A percentile compares a stretch with the other conserved stretches of the same genome.
Conservation (phyloP, 2,113 vertebrate species). For the Plecotus auritus region DNA sequence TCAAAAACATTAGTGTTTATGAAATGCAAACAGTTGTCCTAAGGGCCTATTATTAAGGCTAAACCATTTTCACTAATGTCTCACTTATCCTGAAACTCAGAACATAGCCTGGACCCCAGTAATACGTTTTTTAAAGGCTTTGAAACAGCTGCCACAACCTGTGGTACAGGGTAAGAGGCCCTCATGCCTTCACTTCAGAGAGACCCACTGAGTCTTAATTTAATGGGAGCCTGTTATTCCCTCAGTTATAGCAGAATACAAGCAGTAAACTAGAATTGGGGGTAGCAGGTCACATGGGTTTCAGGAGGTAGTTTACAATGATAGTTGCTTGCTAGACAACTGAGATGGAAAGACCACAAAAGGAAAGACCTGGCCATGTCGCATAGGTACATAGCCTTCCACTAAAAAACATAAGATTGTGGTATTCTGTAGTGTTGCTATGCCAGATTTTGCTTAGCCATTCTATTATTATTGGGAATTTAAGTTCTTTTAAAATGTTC, state of each 20-base stretch:
- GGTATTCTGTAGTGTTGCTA: neutral
- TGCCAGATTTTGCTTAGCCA: slow-evolving; percentile 7
- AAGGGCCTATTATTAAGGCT: slow-evolving; percentile 26
- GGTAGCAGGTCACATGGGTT: neutral
- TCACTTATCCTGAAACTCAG: neutral
- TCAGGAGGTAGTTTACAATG: slow-evolving; percentile 5
- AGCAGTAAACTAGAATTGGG: neutral
- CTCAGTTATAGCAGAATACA: slow-evolving; percentile 22
- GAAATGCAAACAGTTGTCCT: slow-evolving; percentile 24
- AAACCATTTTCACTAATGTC: slow-evolving; percentile 32
- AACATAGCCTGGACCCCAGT: neutral
- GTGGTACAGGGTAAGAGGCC: neutral
- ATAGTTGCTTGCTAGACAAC: neutral
- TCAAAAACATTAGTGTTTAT: slow-evolving; percentile 10
- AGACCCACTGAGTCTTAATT: neutral
- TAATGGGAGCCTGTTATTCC: neutral
- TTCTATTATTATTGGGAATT: slow-evolving; percentile 21
- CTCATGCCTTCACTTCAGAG: neutral
- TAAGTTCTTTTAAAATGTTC: slow-evolving; percentile 21
- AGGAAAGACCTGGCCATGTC: neutral
- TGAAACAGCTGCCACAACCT: neutral
- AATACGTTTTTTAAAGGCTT: neutral
- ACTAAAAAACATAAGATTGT: slow-evolving; percentile 26
- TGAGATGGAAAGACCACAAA: neutral
- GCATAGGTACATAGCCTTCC: neutral